Evolutionary conservation across 2,113 vertebrate species (phyloP), one percentile per base, ranked within the genome.

Genomic region (Chionodraco myersi): DNA sequence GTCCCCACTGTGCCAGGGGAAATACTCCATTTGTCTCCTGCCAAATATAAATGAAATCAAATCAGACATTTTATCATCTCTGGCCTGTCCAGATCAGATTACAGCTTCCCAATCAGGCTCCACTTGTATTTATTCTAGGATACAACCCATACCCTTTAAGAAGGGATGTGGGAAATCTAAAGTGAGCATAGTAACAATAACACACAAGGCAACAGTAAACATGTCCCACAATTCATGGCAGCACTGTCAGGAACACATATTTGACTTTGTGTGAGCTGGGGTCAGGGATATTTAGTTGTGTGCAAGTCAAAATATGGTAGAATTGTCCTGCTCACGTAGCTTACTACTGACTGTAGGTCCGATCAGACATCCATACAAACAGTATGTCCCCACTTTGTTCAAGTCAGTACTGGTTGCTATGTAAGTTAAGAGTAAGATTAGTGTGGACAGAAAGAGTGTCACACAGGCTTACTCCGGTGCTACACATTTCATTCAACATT

Each of bases 161-260:
- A 61, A 74, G 54, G 61, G 62, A 68, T 89, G 84, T 91, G 84
- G 88, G 69, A 79, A 85, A 67, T 3, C 49, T 36, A 45, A 83
- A 76, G 78, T 67, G 41, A 87, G 65, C 52, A 30, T 63, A 82
- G 77, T 57, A 88, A 89, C 82, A 87, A 82, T 73, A 88, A 90
- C 80, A 87, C 60, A 60, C 84, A 77, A 74, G 74, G 56, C 75
- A 67, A 30, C 77, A 71, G 76, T 91, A 84, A 90, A 92, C 85
- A 72, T 49, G 53, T 82, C 70, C 26, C 52, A 52, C 3, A 62
- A 83, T 57, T 58, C 53, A 84, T 88, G 70, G 41, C 2, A 11
- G 69, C 60, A 54, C 56, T n/a, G 78, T 83, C 23, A 2, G 53
- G 48, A 78, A 64, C 48, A 72, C 76, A 83, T 77, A 54, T 63